Base-by-base conservation (phyloP, 2,113 vertebrate genomes). In the Tetraodon nigroviridis region DNA sequence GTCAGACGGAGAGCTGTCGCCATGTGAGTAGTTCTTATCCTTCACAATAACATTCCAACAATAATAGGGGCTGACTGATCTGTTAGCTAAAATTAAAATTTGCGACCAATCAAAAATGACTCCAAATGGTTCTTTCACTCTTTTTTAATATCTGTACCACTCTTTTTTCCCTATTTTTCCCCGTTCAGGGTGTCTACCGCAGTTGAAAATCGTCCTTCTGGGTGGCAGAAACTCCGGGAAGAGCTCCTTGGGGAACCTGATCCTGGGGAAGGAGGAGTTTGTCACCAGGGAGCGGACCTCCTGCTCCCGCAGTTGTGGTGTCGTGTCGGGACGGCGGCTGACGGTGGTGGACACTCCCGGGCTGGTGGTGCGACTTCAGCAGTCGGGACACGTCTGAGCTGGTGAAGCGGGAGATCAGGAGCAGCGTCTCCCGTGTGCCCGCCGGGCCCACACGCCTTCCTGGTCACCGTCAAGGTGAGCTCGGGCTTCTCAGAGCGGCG, bases 151-250 rank as follows among this genome's bases (percentile, higher is more conserved):
- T 27, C 24, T 27, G 24, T 27, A 4, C 24, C 24, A 6, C 24
- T 27, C 24, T 27, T 11, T 37, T 37, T 4, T 37, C 32, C 4
- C 32, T 12, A 7, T 11, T 37, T 3, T 37, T 37, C 32, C 32
- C 11, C 12, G 8, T 37, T 12, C 32, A 37, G 32, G 60, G 40
- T 27, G 59, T n/a, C 5, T 32, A 0, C 67, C 76, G 0, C 80
- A 85, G n/a, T 53, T 88, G 21, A 72, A 64, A 7, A 69, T 90
- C 5, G 55, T 89, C 37, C 87, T 90, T 27, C 84, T 90, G 1
- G 89, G 87, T 14, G 87, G 89, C 42, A 80, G 86, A 67, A 89
- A 89, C 70, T 88, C 76, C 12, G 84, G 89, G 6, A 90, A 90
- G 61, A 84, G 58, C 45, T 64, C 50, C 0, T 55, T 89, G 32